phyloP scores from a whole-genome alignment of 2,113 vertebrate species.

The Heloderma charlesbogerti region DNA sequence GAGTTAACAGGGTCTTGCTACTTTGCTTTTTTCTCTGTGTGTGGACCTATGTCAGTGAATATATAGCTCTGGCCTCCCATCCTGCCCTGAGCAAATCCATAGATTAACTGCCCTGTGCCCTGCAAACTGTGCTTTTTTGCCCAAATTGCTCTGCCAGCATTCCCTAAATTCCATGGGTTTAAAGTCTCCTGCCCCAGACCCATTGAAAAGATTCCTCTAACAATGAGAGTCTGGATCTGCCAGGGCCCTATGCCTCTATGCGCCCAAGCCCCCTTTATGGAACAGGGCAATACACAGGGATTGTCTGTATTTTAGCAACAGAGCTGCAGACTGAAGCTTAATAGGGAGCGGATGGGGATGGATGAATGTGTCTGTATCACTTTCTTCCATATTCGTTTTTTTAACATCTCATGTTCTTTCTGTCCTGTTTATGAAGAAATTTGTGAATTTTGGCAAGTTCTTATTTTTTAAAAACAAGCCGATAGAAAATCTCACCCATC shows the following conservation, averaged over 20 bases:
- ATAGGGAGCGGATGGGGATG: background rate
- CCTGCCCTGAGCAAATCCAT: background rate
- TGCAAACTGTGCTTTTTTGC: background rate
- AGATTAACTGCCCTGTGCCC: background rate
- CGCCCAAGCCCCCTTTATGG: no score
- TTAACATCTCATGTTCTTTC: background rate
- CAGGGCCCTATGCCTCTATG: background rate
- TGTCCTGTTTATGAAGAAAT: no score
- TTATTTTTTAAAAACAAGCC: background rate
- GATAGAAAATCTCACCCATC: background rate
- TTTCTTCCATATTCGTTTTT: background rate
- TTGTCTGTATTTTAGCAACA: background rate
- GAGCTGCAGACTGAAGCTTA: background rate
- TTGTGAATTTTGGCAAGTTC: background rate
- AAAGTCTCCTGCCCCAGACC: background rate
- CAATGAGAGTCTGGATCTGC: background rate
- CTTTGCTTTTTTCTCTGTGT: background rate
- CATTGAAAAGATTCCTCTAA: background rate
- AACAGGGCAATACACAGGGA: no score
- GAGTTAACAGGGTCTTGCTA: background rate
- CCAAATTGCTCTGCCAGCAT: background rate
- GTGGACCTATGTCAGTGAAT: background rate
- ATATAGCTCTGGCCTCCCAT: background rate
- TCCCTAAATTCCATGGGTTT: constrained; percentile 2
- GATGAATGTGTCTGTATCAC: background rate